A percentile compares a stretch with the other conserved stretches of the same genome.
phyloP scores from a whole-genome alignment of 2,888 invertebrate genomes.

The Drosophila buzzatii region DNA sequence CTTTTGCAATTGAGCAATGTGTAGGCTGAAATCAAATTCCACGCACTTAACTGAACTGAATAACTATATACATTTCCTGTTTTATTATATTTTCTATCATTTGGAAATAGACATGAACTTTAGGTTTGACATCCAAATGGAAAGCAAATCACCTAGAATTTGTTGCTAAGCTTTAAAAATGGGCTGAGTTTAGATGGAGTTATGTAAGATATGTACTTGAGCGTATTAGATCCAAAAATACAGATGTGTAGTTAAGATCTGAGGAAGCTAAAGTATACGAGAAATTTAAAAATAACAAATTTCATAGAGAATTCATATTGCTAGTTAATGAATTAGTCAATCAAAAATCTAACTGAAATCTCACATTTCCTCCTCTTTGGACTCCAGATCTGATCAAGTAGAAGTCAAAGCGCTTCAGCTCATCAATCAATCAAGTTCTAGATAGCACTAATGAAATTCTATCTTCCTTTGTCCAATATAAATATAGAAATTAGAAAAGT shows the following conservation, averaged over 20 bases:
- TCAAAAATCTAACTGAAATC: not conserved
- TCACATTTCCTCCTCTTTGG: not conserved
- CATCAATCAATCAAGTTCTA: too few species aligned
- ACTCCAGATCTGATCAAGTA: not conserved
- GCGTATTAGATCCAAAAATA: too few species aligned
- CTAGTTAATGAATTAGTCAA: not conserved
- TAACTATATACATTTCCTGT: slow-evolving; percentile 1
- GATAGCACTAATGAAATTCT: not conserved
- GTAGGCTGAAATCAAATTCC: not conserved
- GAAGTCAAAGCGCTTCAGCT: not conserved
- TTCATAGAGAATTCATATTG: too few species aligned
- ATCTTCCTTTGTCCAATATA: not conserved
- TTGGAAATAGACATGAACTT: too few species aligned
- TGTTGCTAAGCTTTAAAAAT: too few species aligned
- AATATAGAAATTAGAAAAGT: not conserved
- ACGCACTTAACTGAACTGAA: slow-evolving; percentile 3
- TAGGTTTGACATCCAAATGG: too few species aligned
- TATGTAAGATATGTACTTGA: too few species aligned
- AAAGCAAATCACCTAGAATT: too few species aligned
- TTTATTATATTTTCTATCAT: not conserved
- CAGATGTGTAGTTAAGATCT: not conserved
- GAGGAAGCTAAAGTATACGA: not conserved
- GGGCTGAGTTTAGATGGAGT: too few species aligned
- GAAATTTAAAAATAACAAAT: not conserved
- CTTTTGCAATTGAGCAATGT: slow-evolving; percentile 8